Evolutionary conservation across 2,113 vertebrate genomes (phyloP).

Genomic region (Neofelis nebulosa): DNA sequence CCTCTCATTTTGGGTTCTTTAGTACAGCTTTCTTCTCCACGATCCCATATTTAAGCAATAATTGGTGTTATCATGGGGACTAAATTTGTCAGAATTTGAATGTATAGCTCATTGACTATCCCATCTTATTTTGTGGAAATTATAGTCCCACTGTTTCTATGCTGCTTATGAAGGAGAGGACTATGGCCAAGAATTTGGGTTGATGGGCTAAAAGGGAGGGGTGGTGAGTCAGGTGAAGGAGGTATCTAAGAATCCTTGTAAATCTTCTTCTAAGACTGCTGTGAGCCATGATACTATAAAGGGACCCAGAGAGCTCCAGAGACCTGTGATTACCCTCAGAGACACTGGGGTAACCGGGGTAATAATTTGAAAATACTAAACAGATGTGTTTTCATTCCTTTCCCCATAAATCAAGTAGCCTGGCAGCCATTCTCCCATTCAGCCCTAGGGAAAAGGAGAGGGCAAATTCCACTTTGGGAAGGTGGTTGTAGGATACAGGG

Average conservation of each 20-base stretch:
- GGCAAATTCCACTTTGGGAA: constrained; percentile 39
- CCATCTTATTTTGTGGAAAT: neutral
- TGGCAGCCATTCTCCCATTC: constrained; percentile 48
- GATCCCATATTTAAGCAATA: neutral
- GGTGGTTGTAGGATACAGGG: neutral
- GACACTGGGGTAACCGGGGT: constrained; percentile 45
- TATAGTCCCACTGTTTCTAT: neutral
- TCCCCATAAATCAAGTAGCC: constrained; percentile 65
- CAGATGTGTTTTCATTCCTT: constrained; percentile 68
- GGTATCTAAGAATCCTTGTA: constrained; percentile 17
- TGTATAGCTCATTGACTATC: neutral
- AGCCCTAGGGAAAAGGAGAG: constrained; percentile 31
- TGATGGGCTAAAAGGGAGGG: neutral
- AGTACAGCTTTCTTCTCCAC: neutral
- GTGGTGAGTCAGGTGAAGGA: constrained; percentile 1
- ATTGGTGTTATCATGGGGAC: neutral
- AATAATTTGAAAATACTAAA: constrained; percentile 77
- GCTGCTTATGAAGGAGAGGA: neutral
- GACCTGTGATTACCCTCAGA: constrained; percentile 47
- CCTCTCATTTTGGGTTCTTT: neutral
- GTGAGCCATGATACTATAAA: constrained; percentile 52
- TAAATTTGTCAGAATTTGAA: constrained; percentile 27
- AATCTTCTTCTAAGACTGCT: constrained; percentile 51
- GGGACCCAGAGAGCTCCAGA: constrained; percentile 40
- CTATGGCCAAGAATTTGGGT: neutral